Conservation (phyloP, 2,113 vertebrate species). For the Caracal caracal region DNA sequence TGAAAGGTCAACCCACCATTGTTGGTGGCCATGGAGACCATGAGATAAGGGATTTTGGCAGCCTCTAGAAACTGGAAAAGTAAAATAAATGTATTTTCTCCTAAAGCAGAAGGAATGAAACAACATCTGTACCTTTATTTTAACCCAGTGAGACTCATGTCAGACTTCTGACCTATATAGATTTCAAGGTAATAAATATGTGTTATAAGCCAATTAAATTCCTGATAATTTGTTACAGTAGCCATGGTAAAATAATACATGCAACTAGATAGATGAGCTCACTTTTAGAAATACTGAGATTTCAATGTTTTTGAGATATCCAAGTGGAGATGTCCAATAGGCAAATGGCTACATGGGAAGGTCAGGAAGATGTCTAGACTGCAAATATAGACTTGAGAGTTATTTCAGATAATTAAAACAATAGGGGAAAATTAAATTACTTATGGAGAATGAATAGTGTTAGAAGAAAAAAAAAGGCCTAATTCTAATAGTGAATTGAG, state of each 20-base stretch:
- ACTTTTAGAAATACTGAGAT: slow-evolving; percentile 8
- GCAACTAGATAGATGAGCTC: background rate
- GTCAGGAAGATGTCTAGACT: background rate
- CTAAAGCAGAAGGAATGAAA: background rate
- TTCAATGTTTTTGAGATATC: background rate
- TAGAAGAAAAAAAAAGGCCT: background rate
- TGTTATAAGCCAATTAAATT: background rate
- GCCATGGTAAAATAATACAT: background rate
- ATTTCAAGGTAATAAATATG: background rate
- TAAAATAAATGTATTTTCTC: background rate
- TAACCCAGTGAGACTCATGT: background rate
- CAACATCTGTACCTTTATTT: background rate
- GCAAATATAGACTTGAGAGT: background rate
- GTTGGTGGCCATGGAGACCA: background rate
- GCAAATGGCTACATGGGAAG: background rate
- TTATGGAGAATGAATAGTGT: background rate
- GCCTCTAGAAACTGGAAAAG: background rate
- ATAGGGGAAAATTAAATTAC: background rate
- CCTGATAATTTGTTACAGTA: background rate
- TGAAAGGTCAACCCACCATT: background rate
- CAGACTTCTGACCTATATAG: background rate
- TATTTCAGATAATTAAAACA: background rate
- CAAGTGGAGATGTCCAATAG: background rate
- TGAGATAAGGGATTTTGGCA: background rate
- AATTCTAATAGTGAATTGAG: background rate